Evolutionary conservation across 2,888 invertebrate genomes (phyloP).

Genomic region (Pogonocherus hispidulus): DNA sequence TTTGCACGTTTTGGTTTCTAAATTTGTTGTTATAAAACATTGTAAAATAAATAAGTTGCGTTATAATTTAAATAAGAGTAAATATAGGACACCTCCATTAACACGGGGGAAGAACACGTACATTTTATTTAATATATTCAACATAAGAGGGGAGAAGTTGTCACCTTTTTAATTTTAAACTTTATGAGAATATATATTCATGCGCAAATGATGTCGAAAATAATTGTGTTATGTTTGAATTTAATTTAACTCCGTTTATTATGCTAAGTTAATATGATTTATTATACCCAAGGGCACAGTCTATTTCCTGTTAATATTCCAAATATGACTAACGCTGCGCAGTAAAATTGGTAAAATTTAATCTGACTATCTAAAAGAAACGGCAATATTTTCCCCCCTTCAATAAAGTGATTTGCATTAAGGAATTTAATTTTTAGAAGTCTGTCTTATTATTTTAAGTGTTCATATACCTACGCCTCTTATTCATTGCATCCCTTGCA

Average conservation of each 20-base stretch:
- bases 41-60: too few relatives aligned
- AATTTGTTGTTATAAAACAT: too few relatives aligned
- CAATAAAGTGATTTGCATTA: neutral
- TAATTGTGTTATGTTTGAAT: slow-evolving; percentile 2
- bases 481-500: too few relatives aligned
- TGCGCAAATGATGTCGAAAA: too few relatives aligned
- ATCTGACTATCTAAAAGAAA: neutral
- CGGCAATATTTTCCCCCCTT: neutral
- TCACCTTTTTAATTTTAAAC: neutral
- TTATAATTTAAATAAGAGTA: too few relatives aligned
- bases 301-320: neutral
- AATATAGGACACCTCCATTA: too few relatives aligned
- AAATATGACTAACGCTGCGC: neutral
- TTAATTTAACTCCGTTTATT: neutral
- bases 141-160: neutral
- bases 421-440: neutral
- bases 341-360: neutral
- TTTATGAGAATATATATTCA: too few relatives aligned
- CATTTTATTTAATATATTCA: too few relatives aligned
- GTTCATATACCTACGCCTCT: neutral
- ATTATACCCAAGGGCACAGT: neutral
- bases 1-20: too few relatives aligned
- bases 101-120: too few relatives aligned
- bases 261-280: slow-evolving; percentile 1
- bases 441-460: neutral